Base-by-base conservation (phyloP, 1,140 invertebrate genomes). In the Ceratina japonica region DNA sequence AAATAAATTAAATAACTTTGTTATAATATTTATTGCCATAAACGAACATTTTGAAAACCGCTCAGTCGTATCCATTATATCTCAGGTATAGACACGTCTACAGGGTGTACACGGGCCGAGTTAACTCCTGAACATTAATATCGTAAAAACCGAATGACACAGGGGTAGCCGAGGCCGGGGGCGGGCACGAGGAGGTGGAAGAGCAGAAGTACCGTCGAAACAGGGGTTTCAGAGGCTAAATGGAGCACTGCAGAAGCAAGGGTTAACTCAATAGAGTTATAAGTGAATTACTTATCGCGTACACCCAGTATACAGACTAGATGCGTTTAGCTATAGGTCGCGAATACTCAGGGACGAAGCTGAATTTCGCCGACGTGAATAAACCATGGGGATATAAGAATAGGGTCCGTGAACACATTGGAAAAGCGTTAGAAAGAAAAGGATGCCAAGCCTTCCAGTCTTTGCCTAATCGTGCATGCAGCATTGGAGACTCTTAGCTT, bases 211-310 rank as follows among this genome's bases (percentile, higher is more conserved):
- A 76, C 44, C 70, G 64, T 65, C 56, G 81, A 84, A 79, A 80
- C 79, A 85, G 86, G 83, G 88, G 88, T 86, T 91, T 87, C 87
- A 86, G 88, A 89, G 87, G 87, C 88, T 91, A 92, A 91, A 91
- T 93, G 90, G 91, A 91, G 87, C 88, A 89, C 84, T 83, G 84
- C 82, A 90, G 88, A 89, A 91, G 91, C 91, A 92, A 93, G 92
- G 91, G 92, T 92, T 92, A 93, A 93, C 91, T 92, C 91, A 91
- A 93, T 93, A 92, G 87, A 88, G 88, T 83, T 88, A 69, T 93
- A 93, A 93, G 89, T 92, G 91, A 93, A 92, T 93, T 93, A 93
- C 89, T 92, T 92, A 92, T 92, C 91, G 89, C 91, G 89, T 91
- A 90, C 87, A 91, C 88, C 89, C 86, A 86, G 89, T 92, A 90